A percentile compares a stretch with the other conserved stretches of the same genome.
Evolutionary conservation across 2,888 invertebrate species (phyloP).

Genomic region (Anodontia alba): DNA sequence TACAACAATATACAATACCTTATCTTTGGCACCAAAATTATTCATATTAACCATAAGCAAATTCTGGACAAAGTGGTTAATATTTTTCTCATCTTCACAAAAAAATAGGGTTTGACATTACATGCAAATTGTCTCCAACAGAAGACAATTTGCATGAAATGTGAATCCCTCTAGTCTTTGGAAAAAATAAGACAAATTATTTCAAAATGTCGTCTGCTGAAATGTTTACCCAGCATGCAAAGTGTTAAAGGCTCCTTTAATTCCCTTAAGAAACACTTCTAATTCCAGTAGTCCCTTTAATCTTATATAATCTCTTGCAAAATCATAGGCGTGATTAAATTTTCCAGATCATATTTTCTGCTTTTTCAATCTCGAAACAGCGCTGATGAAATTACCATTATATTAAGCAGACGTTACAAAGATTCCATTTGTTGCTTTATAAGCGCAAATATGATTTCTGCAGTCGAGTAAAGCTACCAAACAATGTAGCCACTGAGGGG

Average conservation of each 20-base stretch:
- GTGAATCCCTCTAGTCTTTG: too few relatives aligned
- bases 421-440: not conserved
- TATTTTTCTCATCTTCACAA: too few relatives aligned
- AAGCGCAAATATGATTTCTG: not conserved
- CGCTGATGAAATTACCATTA: not conserved
- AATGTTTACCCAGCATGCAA: too few relatives aligned
- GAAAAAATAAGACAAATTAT: too few relatives aligned
- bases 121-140: too few relatives aligned
- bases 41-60: too few relatives aligned
- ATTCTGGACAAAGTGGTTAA: too few relatives aligned
- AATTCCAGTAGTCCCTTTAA: not conserved
- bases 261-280: not conserved
- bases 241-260: not conserved
- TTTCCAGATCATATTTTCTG: not conserved
- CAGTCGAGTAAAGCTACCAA: not conserved
- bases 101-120: too few relatives aligned
- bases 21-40: too few relatives aligned
- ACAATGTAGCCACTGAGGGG: not conserved
- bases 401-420: not conserved
- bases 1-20: too few relatives aligned
- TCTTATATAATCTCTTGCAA: not conserved
- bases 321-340: conserved; percentile 11
- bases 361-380: not conserved
- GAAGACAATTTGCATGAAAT: too few relatives aligned
- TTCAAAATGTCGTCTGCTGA: too few relatives aligned